Evolutionary conservation across 2,888 invertebrate species (phyloP).

Genomic region (Acronicta leporina): DNA sequence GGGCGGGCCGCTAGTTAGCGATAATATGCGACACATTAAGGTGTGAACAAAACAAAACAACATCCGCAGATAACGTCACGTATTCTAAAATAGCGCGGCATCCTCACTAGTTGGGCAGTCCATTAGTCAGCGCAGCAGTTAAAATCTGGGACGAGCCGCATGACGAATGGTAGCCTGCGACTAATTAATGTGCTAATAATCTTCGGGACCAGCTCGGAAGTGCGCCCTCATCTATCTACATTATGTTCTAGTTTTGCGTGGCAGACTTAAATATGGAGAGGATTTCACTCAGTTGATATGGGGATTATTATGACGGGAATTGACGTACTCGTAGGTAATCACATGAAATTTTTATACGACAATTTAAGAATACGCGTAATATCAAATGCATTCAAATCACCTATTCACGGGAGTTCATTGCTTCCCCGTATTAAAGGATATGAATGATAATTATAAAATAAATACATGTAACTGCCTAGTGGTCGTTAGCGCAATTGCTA

Average conservation of each 20-base stretch:
- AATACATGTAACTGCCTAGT: too few species aligned
- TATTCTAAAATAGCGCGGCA: conserved; percentile 33
- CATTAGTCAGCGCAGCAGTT: conserved; percentile 53
- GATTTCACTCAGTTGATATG: conserved; percentile 20
- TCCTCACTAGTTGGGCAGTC: conserved; percentile 32
- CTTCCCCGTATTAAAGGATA: too few species aligned
- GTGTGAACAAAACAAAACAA: conserved; percentile 8
- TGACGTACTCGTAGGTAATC: too few species aligned
- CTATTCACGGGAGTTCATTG: too few species aligned
- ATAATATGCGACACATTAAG: too few species aligned
- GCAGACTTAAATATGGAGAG: conserved; percentile 25
- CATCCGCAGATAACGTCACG: conserved; percentile 21
- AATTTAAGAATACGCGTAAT: too few species aligned
- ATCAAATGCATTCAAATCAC: too few species aligned
- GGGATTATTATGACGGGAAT: conserved; percentile 24
- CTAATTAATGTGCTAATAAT: conserved; percentile 58
- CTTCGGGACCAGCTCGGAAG: conserved; percentile 43
- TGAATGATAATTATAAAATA: too few species aligned
- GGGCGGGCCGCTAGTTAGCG: too few species aligned
- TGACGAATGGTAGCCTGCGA: conserved; percentile 52
- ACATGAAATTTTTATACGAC: too few species aligned
- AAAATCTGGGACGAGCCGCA: conserved; percentile 48
- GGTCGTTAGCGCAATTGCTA: too few species aligned
- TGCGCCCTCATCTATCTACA: conserved; percentile 49
- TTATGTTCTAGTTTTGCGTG: conserved; percentile 34